Percentiles rank a stretch among this genome's conserved stretches.
Evolutionary conservation across 2,797 vertebrate genomes (phyloP).

Genomic region (Schizothorax lantsangensis): DNA sequence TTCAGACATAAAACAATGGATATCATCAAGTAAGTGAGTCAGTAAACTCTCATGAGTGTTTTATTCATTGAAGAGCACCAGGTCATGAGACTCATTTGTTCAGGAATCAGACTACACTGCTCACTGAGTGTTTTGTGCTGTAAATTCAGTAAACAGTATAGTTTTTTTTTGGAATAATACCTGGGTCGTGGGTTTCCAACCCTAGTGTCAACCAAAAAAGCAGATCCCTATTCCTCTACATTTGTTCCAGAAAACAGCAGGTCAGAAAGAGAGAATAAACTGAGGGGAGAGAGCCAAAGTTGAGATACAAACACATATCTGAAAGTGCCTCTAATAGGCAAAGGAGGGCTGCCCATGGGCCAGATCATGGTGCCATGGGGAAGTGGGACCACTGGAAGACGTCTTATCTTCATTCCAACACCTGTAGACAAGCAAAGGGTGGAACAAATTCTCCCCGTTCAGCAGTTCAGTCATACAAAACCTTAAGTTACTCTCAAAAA

Average conservation of each 20-base stretch:
- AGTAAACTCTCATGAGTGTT: not conserved
- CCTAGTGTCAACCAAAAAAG: not conserved
- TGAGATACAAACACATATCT: conserved; percentile 29
- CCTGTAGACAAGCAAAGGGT: conserved; percentile 53
- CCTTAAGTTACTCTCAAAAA: conserved; percentile 34
- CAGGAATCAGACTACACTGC: not conserved
- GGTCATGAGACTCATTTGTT: not conserved
- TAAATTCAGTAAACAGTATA: not conserved
- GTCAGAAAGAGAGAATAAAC: not conserved
- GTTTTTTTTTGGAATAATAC: not conserved
- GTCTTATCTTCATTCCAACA: conserved; percentile 58
- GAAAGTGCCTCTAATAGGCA: conserved; percentile 48
- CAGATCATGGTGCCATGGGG: conserved; percentile 11
- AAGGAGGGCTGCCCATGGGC: conserved; percentile 29
- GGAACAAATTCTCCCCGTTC: conserved; percentile 47
- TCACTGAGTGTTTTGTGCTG: not conserved
- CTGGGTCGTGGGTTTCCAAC: not conserved
- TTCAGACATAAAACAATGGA: not conserved
- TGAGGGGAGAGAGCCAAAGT: not conserved
- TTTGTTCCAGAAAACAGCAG: conserved; percentile 11
- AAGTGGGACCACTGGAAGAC: conserved; percentile 26
- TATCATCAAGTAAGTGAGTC: not conserved
- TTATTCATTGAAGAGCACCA: not conserved
- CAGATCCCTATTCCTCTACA: not conserved
- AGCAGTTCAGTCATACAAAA: conserved; percentile 42